phyloP scores from a whole-genome alignment of 2,888 invertebrate genomes.

The Nemurella pictetii region DNA sequence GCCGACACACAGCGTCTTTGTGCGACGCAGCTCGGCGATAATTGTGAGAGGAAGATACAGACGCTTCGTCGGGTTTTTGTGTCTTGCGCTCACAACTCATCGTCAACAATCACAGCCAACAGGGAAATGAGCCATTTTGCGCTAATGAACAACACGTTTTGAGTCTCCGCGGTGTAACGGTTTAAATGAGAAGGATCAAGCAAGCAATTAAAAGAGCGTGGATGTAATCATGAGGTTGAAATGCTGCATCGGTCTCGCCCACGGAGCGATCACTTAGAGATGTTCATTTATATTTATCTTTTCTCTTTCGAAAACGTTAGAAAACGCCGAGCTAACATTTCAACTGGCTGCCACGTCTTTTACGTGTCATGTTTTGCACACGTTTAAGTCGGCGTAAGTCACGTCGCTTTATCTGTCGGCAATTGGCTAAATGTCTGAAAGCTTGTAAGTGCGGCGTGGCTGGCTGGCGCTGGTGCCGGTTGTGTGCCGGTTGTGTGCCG shows the following conservation, averaged over 20 bases:
- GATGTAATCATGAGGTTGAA: neutral
- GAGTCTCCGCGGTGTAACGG: neutral
- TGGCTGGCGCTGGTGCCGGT: too few species aligned
- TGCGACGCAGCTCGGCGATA: neutral
- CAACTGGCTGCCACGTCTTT: neutral
- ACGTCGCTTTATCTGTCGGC: conserved; percentile 13
- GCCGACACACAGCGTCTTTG: neutral
- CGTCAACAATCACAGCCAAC: neutral
- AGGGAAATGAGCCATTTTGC: neutral
- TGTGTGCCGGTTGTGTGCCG: too few species aligned
- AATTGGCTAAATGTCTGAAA: conserved; percentile 20
- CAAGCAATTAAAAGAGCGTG: neutral
- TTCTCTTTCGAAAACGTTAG: too few species aligned
- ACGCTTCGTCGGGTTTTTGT: neutral
- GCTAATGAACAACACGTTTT: neutral
- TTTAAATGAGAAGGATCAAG: neutral
- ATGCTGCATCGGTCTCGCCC: neutral
- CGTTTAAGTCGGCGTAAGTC: neutral
- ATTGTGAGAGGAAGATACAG: neutral
- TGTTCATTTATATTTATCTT: neutral
- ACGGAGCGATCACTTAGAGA: neutral
- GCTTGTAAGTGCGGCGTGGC: conserved; percentile 5
- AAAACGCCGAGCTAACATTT: neutral
- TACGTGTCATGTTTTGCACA: neutral
- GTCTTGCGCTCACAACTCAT: neutral